These are phyloP conservation scores for Sphaerophoria rueppellii DNA, from an alignment of 2,888 invertebrate genomes.

Conservation along the genomic window DNA sequence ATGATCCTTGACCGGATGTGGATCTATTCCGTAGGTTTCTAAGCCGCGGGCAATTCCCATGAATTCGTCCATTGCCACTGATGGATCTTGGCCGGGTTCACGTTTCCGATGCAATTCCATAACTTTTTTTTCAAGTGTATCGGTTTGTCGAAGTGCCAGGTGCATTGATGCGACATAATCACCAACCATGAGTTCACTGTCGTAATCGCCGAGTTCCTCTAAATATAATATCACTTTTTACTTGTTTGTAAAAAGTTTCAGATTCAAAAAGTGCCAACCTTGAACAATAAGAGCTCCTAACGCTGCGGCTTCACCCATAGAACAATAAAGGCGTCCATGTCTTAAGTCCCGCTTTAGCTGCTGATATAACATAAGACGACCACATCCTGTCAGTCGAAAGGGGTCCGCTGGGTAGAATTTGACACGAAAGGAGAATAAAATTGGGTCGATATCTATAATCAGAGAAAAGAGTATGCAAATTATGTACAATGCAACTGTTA, in stretches of 20 bases:
- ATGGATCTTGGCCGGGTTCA: constrained; percentile 92
- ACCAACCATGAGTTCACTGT: constrained; percentile 92
- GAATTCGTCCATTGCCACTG: constrained; percentile 94
- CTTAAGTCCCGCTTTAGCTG: constrained; percentile 97
- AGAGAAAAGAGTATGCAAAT: background rate
- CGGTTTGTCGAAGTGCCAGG: constrained; percentile 95
- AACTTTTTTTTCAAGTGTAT: constrained; percentile 95
- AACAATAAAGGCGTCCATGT: constrained; percentile 96
- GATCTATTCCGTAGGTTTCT: constrained; percentile 99
- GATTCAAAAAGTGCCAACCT: constrained; percentile 84
- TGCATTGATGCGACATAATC: constrained; percentile 96
- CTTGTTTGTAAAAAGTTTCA: background rate
- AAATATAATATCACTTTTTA: constrained; percentile 76
- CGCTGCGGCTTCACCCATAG: constrained; percentile 93
- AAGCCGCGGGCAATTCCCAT: constrained; percentile 94
- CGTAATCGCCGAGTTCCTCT: constrained; percentile 98
- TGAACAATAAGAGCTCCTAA: constrained; percentile 96
- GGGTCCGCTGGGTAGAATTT: constrained; percentile 99
- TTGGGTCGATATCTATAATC: constrained; percentile 91
- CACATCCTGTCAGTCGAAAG: constrained; percentile 94
- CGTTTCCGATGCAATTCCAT: constrained; percentile 95
- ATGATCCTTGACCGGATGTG: constrained; percentile 98
- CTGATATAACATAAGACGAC: constrained; percentile 97
- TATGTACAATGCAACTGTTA: too few relatives aligned
- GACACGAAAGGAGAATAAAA: constrained; percentile 97